A percentile compares a stretch with the other conserved stretches of the same genome.
phyloP scores from a whole-genome alignment of 2,113 vertebrate species.

The Ameiurus melas region DNA sequence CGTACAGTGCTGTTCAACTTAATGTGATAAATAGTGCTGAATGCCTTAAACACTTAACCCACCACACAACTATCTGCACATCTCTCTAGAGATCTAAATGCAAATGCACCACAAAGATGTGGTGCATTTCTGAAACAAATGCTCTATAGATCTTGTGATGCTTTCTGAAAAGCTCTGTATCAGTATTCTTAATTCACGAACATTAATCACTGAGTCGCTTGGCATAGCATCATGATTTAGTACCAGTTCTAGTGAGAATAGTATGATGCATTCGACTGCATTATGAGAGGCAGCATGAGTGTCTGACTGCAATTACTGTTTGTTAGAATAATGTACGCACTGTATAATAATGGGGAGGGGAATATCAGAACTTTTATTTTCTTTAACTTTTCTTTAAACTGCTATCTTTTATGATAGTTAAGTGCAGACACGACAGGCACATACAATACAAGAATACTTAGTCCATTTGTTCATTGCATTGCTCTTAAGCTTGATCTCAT shows the following conservation, averaged over 20 bases:
- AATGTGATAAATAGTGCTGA: too few relatives aligned
- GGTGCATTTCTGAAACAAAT: neutral
- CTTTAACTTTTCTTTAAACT: neutral
- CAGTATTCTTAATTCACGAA: neutral
- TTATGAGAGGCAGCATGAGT: neutral
- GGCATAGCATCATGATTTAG: too few relatives aligned
- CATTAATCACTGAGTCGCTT: neutral
- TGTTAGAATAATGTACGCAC: neutral
- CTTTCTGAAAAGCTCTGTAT: too few relatives aligned
- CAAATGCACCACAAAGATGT: neutral
- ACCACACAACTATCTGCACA: neutral
- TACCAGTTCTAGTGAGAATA: neutral
- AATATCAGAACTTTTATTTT: neutral
- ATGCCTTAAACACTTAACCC: too few relatives aligned
- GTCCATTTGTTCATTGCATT: neutral
- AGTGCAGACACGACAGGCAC: neutral
- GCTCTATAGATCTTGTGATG: neutral
- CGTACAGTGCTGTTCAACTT: too few relatives aligned
- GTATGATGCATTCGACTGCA: neutral
- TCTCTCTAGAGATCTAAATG: conserved; percentile 2
- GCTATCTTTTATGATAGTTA: neutral
- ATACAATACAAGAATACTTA: neutral
- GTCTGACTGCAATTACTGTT: neutral
- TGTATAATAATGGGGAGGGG: neutral
- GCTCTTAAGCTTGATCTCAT: neutral